These are phyloP conservation scores for Bibio marci DNA, from an alignment of 2,888 invertebrate species.

Conservation along the genomic window DNA sequence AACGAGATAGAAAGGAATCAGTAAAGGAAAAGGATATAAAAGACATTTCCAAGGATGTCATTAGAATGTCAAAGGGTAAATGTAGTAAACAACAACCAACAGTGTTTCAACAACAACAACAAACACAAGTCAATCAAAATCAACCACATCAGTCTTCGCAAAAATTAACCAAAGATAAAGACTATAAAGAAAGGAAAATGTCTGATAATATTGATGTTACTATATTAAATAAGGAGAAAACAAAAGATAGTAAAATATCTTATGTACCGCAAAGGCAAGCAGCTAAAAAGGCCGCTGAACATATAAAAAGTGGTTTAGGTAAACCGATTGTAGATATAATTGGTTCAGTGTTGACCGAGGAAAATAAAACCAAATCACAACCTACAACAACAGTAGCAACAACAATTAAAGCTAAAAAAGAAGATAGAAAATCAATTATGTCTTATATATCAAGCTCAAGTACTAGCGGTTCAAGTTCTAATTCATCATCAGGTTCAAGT, in stretches of 20 bases:
- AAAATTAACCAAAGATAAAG: conserved; percentile 28
- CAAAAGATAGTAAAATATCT: conserved; percentile 45
- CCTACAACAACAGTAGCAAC: conserved; percentile 32
- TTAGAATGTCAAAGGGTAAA: conserved; percentile 10
- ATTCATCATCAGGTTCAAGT: conserved; percentile 38
- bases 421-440: conserved; percentile 20
- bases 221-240: conserved; percentile 12
- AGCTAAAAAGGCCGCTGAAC: conserved; percentile 80
- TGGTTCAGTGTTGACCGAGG: conserved; percentile 8
- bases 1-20: conserved; percentile 10
- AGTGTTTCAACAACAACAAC: conserved; percentile 12
- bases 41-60: conserved; percentile 12
- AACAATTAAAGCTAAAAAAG: conserved; percentile 25
- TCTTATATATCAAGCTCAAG: conserved; percentile 15
- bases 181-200: conserved; percentile 20
- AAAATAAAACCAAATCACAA: conserved; percentile 25
- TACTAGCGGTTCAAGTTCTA: conserved; percentile 32
- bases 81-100: background rate
- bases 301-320: conserved; percentile 65
- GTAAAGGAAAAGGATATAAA: conserved; percentile 14
- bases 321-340: conserved; percentile 9
- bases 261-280: conserved; percentile 83
- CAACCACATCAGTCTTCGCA: conserved; percentile 2
- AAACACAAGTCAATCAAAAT: conserved; percentile 4
- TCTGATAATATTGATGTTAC: conserved; percentile 28